Percentiles rank a stretch among this genome's conserved stretches.
Evolutionary conservation across 2,888 invertebrate genomes (phyloP).

Genomic region (Eutolmus rufibarbis): DNA sequence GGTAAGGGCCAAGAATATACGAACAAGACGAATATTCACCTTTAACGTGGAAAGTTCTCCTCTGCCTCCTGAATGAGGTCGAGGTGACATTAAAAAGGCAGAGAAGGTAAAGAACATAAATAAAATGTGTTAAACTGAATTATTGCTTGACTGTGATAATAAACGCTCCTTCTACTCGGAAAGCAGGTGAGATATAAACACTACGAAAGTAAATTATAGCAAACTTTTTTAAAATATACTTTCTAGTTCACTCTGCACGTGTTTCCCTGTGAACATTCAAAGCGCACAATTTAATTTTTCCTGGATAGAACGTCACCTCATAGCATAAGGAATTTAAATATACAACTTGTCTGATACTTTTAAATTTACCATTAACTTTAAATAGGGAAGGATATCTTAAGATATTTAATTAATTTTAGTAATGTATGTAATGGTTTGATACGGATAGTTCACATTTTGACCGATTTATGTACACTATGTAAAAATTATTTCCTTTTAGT

Average conservation of each 20-base stretch:
- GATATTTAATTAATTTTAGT: too few species aligned
- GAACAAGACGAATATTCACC: constrained; percentile 6
- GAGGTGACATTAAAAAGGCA: constrained; percentile 27
- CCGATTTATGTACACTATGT: too few species aligned
- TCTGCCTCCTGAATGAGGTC: not conserved
- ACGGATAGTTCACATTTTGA: too few species aligned
- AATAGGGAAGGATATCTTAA: too few species aligned
- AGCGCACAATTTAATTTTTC: not conserved
- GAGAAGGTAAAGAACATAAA: constrained; percentile 14
- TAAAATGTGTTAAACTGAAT: constrained; percentile 35
- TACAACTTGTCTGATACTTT: too few species aligned
- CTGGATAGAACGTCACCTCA: too few species aligned
- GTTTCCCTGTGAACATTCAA: not conserved
- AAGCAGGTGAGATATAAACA: not conserved
- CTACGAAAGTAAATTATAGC: not conserved
- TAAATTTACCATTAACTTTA: too few species aligned
- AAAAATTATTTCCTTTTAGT: too few species aligned
- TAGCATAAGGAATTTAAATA: too few species aligned
- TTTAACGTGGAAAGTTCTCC: not conserved
- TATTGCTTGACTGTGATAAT: constrained; percentile 24
- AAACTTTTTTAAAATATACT: not conserved
- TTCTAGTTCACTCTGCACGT: not conserved
- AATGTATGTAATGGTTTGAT: too few species aligned
- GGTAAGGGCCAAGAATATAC: constrained; percentile 19
- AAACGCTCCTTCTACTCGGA: not conserved